Base-by-base conservation (phyloP, 1,140 invertebrate species). In the Scaptomyza hsui region DNA sequence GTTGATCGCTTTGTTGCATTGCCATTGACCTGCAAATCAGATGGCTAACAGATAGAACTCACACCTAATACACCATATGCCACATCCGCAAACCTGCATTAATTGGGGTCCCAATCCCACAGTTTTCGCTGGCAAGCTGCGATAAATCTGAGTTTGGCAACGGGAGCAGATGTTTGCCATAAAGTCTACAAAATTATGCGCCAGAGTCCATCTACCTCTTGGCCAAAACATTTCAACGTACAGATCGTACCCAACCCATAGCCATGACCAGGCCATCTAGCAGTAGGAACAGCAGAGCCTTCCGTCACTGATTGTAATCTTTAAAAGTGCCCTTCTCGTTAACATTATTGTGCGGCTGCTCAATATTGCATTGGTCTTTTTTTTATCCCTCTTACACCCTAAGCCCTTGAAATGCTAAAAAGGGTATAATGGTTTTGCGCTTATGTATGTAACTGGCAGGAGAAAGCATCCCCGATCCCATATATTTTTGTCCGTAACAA, bases 241-340 rank as follows among this genome's bases (percentile, higher is more conserved):
- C 44, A 32, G 55, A 48, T 62, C 57, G 41, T 18, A 37, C 12
- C 19, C 57, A 61, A 12, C 41, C 62, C 41, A 24, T 5, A 52
- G 0, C 49, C 51, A 13, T 45, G 47, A 32, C 21, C 48, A 52
- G 10, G 49, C n/a, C 48, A 24, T 24, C 24, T 6, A 24, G 24
- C 18, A 18, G 13, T 13, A 24, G 47, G 19, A 62, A 35, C 32
- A 62, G n/a, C 55, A 65, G 51, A 73, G 72, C 80, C 80, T 85
- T 85, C 72, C 86, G 80, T 86, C 80, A 86, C 81, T 85, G 80
- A 85, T 85, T 86, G 81, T 80, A 85, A 85, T 85, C 80, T 71
- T 21, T 44, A 18, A 45, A 44, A 75, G 75, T 68, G 81, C n/a
- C n/a, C 80, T 67, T 76, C 81, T 85, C 76, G 80, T 85, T 85